These are phyloP conservation scores for Zonotrichia leucophrys DNA, from an alignment of 2,113 vertebrate genomes.

Conservation along the genomic window DNA sequence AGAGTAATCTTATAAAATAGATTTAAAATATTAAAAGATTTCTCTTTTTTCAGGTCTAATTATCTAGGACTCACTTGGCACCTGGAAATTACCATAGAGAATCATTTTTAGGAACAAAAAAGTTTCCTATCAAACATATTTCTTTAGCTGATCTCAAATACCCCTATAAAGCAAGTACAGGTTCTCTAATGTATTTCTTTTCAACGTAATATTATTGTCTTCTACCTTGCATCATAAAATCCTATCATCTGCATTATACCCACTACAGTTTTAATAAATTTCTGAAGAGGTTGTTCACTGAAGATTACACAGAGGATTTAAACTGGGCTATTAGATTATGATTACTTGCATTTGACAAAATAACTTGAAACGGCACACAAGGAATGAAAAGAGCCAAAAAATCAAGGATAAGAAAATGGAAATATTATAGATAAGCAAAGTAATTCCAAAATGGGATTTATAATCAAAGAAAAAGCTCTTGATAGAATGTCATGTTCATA, in stretches of 20 bases:
- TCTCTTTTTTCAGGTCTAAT: neutral
- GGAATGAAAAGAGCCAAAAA: neutral
- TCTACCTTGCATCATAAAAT: neutral
- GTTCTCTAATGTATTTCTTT: neutral
- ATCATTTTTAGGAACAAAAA: neutral
- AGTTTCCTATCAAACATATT: neutral
- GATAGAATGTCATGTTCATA: neutral
- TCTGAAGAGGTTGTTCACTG: neutral
- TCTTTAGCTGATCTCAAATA: neutral
- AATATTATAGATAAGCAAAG: constrained; percentile 5
- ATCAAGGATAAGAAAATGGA: neutral
- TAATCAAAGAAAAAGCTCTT: neutral
- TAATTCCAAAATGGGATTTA: neutral
- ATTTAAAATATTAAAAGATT: neutral
- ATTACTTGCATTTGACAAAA: neutral
- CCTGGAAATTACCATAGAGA: neutral
- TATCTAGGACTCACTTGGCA: neutral
- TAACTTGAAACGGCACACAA: neutral
- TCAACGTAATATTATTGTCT: neutral
- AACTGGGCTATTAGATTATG: neutral
- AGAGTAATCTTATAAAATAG: neutral
- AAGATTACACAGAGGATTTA: constrained; percentile 11
- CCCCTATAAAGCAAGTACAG: neutral
- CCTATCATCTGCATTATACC: neutral
- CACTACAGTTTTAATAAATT: neutral